Base-by-base conservation (phyloP, 2,797 vertebrate species). In the Hafferia zeledoni region DNA sequence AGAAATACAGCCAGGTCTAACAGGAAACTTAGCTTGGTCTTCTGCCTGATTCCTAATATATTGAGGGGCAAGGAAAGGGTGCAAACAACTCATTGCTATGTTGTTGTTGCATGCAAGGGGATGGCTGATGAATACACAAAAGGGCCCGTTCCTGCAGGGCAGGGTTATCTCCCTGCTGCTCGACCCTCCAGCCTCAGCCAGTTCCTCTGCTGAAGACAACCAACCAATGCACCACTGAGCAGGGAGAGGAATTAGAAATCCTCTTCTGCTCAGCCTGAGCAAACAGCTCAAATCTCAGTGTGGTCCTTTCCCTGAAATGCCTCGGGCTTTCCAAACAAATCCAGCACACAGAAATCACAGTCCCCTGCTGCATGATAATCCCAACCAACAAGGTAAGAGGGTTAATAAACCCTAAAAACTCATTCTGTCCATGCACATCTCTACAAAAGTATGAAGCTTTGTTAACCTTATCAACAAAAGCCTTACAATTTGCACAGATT, bases 401-500 rank as follows among this genome's bases (percentile, higher is more conserved):
- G 33, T 52, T 76, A 56, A 27, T 18, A 80, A 80, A 61, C 27
- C 25, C 68, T n/a, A 77, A 89, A 61, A 27, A 0, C 18, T 24
- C 5, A 3, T 49, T 44, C 28, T 71, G 13, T 55, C n/a, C 12
- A 1, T 4, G 22, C 1, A 2, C 25, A 13, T 31, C 23, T 60
- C 59, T 39, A 1, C 52, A 3, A 76, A 39, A 17, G 8, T 11
- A 18, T 7, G 35, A 49, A 88, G 37, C 17, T 84, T 76, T 74
- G 41, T 55, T 87, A 85, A 60, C n/a, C n/a, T 49, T 20, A 0
- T 17, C 74, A 35, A 67, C 4, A 20, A 13, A 23, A 22, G 83
- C 25, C 79, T 85, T 17, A 5, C 12, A 25, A 18, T 83, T 94
- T 60, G 17, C 50, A 57, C 3, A 28, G 37, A 41, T 50, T 83